phyloP scores from a whole-genome alignment of 1,140 invertebrate species.

The Thalassaphorura encarpata region DNA sequence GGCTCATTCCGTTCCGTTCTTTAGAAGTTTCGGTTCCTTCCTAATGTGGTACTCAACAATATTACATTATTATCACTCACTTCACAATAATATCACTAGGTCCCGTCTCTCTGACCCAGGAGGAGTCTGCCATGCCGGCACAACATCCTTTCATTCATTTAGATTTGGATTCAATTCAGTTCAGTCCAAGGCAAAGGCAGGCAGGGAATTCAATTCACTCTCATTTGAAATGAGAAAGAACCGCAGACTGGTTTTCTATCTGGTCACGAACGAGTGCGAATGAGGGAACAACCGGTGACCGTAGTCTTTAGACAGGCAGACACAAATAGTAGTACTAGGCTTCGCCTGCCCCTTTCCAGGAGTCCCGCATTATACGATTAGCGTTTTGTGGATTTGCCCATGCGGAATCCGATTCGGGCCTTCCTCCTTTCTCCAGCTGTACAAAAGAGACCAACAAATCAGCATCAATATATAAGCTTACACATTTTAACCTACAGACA shows the following conservation, averaged over 20 bases:
- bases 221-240: neutral
- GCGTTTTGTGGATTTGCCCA: slow-evolving; percentile 24
- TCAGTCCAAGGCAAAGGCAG: neutral
- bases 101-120: no score
- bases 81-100: no score
- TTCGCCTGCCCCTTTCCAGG: neutral
- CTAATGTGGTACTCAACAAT: no score
- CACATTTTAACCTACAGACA: no score
- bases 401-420: slow-evolving; percentile 31
- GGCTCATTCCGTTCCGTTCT: no score
- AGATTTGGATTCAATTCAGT: neutral
- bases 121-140: no score
- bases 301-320: neutral
- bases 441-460: slow-evolving; percentile 31
- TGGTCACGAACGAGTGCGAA: neutral
- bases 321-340: neutral
- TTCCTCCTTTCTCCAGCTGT: slow-evolving; percentile 13
- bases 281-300: neutral
- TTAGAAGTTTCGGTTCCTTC: no score
- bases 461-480: no score
- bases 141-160: neutral
- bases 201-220: neutral
- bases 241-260: neutral
- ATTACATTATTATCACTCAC: no score
- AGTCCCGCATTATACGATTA: slow-evolving; percentile 20